Conservation (phyloP, 2,888 invertebrate species). For the Clepsis dumicolana region DNA sequence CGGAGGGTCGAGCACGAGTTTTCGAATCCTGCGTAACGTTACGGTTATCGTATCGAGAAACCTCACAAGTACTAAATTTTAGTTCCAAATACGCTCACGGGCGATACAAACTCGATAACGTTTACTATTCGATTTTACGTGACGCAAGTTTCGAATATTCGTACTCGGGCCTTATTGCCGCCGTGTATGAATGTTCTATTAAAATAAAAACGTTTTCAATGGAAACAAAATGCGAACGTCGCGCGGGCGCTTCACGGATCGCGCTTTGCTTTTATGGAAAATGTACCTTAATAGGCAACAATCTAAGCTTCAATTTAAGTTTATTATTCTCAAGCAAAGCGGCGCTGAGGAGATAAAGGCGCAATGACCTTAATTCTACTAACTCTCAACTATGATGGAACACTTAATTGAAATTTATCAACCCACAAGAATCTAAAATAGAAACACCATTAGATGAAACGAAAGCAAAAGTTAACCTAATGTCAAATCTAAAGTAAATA, state of each 20-base stretch:
- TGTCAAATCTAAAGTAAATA: not conserved
- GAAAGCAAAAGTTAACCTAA: not conserved
- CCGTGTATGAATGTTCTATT: not conserved
- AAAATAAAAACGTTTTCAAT: not conserved
- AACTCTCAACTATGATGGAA: not conserved
- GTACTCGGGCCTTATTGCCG: not conserved
- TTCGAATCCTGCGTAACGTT: too few relatives aligned
- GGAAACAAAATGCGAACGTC: not conserved
- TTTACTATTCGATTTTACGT: too few relatives aligned
- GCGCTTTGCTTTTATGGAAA: not conserved
- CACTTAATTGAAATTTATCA: conserved; percentile 1
- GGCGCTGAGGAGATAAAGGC: not conserved
- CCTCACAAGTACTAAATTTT: too few relatives aligned
- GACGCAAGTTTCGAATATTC: too few relatives aligned
- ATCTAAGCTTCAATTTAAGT: not conserved
- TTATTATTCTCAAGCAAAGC: not conserved
- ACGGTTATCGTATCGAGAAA: too few relatives aligned
- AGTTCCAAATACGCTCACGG: too few relatives aligned
- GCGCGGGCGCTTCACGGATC: not conserved
- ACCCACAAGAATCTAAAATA: not conserved
- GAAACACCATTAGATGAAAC: not conserved
- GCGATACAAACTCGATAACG: too few relatives aligned
- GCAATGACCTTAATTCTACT: not conserved
- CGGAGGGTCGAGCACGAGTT: too few relatives aligned
- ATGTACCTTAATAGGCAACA: not conserved